phyloP scores from a whole-genome alignment of 1,140 invertebrate genomes.

The Plodia interpunctella region DNA sequence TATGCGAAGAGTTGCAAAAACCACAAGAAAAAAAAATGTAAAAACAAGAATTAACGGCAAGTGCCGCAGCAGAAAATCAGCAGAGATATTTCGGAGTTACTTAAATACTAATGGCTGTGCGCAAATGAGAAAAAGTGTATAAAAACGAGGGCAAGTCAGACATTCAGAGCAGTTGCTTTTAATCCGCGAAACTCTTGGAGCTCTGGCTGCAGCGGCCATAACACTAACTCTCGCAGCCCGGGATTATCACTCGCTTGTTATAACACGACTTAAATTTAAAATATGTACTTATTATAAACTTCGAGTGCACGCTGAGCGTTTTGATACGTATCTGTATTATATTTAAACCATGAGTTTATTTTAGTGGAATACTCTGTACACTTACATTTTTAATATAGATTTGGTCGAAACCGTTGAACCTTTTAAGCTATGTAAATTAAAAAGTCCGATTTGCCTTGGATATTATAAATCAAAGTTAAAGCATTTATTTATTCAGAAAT shows the following conservation, averaged over 20 bases:
- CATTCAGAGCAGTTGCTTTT: constrained; percentile 24
- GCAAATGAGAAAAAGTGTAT: constrained; percentile 7
- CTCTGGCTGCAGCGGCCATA: constrained; percentile 31
- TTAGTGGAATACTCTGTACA: too few relatives aligned
- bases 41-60: neutral
- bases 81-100: constrained; percentile 2
- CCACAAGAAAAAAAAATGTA: neutral
- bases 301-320: neutral
- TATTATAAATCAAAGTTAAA: too few relatives aligned
- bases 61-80: neutral
- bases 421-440: too few relatives aligned
- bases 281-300: constrained; percentile 34
- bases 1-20: neutral
- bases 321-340: neutral
- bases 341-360: neutral
- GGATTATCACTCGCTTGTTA: constrained; percentile 31
- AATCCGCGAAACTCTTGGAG: constrained; percentile 35
- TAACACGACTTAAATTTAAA: constrained; percentile 38
- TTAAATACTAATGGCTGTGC: constrained; percentile 4
- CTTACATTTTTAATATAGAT: too few relatives aligned
- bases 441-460: too few relatives aligned
- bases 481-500: too few relatives aligned
- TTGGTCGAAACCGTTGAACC: too few relatives aligned
- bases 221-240: constrained; percentile 46
- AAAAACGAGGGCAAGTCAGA: constrained; percentile 24